These are phyloP conservation scores for Centruroides sculpturatus DNA, from an alignment of 1,140 invertebrate genomes.

Conservation along the genomic window DNA sequence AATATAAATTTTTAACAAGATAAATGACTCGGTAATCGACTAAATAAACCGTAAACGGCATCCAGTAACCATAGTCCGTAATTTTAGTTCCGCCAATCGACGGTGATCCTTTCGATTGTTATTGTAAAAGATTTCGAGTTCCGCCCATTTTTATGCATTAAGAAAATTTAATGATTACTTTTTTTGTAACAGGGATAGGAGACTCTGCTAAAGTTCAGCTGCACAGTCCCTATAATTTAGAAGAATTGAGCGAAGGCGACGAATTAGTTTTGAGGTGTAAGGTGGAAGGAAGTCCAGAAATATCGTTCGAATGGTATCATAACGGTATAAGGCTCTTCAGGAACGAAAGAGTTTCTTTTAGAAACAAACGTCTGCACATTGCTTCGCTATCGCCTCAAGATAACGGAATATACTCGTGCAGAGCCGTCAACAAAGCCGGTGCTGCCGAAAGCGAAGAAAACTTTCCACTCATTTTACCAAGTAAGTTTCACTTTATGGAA, in stretches of 20 bases:
- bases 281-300: slow-evolving; percentile 53
- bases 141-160: no score
- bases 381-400: slow-evolving; percentile 41
- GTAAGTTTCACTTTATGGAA: slow-evolving; percentile 27
- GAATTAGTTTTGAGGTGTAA: slow-evolving; percentile 55
- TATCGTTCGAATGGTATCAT: slow-evolving; percentile 58
- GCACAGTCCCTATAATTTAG: slow-evolving; percentile 39
- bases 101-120: no score
- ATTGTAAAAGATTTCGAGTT: no score
- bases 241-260: slow-evolving; percentile 36
- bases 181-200: slow-evolving; percentile 46
- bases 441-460: slow-evolving; percentile 38
- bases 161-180: not conserved
- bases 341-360: slow-evolving; percentile 41
- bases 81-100: no score
- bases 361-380: slow-evolving; percentile 46
- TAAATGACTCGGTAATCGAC: no score
- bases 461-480: slow-evolving; percentile 39
- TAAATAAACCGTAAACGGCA: no score
- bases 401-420: slow-evolving; percentile 54
- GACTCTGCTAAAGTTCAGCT: slow-evolving; percentile 45
- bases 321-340: slow-evolving; percentile 46
- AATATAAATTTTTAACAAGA: no score
- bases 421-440: slow-evolving; percentile 47
- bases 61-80: no score